Base-by-base conservation (phyloP, 1,140 invertebrate species). In the Heliconius hermathena region DNA sequence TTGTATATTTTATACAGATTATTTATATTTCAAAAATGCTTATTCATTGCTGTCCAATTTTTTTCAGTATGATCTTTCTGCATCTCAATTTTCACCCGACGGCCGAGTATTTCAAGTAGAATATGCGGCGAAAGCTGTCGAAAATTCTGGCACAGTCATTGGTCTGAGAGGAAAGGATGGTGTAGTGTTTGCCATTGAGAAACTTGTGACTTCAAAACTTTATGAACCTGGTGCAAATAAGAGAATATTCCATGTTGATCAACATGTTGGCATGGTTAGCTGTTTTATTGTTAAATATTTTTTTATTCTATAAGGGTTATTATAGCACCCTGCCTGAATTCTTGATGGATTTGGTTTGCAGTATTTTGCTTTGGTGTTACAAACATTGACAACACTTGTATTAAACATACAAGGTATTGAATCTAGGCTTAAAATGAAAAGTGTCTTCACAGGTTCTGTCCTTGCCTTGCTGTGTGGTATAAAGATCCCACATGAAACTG, bases 61-160 rank as follows among this genome's bases (percentile, higher is more conserved):
- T 36, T 96, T 96, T 36, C 92, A 99, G 98, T 99, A 99, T 94
- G 99, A 99, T 96, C 96, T 99, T 84, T 99, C 99, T 81, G 99
- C 99, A 13, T 99, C 99, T 22, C 99, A 99, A 95, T 99, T 99
- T 95, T 99, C 99, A 16, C 99, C 99, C 16, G 99, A 99, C 95
- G 99, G 99, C 20, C 95, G 99, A 87, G 99, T 99, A 73, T 99
- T 99, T 95, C 99, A 99, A 97, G 99, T 99, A 1, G 99, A 99
- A 96, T 99, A 99, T 95, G 99, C 99, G 36, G 97, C 98, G 74
- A 99, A 99, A 95, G 99, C 99, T 20, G 99, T 99, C 3, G 99
- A 99, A 95, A 99, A 99, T 88, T 99, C 99, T 92, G 99, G 99
- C 9, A 99, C 99, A 79, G 98, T 99, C 2, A 97, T 99, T 86